Evolutionary conservation across 2,113 vertebrate species (phyloP).

Genomic region (Otis tarda): DNA sequence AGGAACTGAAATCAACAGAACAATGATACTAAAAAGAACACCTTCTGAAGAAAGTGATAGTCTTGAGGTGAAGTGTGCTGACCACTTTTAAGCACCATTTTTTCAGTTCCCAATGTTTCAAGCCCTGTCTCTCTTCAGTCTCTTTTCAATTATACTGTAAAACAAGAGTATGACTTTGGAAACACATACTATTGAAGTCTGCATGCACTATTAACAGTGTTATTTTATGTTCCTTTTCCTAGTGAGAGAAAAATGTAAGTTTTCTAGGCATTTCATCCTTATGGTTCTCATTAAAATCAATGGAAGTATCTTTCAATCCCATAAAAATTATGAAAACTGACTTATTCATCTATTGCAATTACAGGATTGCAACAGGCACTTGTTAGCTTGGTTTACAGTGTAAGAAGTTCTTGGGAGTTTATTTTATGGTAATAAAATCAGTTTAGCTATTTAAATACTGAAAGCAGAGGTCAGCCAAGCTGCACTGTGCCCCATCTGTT

Average conservation of each 20-base stretch:
- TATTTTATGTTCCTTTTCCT: background rate
- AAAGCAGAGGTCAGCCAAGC: constrained; percentile 51
- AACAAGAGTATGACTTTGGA: background rate
- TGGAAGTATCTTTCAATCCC: background rate
- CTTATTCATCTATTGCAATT: background rate
- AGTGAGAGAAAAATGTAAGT: background rate
- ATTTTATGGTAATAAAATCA: constrained; percentile 22
- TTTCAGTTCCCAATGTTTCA: background rate
- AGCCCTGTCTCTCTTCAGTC: background rate
- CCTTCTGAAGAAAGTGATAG: background rate
- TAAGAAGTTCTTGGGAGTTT: constrained; percentile 50
- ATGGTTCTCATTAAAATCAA: background rate
- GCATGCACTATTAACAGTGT: fast-evolving
- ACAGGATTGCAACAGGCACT: background rate
- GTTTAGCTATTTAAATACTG: constrained; percentile 46
- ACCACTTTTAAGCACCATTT: background rate
- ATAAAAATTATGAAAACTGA: background rate
- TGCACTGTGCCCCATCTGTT: constrained; percentile 40
- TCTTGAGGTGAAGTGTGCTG: background rate
- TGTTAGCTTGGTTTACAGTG: background rate
- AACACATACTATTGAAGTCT: background rate
- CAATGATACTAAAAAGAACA: background rate
- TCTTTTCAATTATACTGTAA: background rate
- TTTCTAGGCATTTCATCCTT: background rate
- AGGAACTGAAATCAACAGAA: background rate